Percentiles rank a stretch among this genome's conserved stretches.
phyloP scores from a whole-genome alignment of 2,888 invertebrate genomes.

The Rhamphomyia laevipes region DNA sequence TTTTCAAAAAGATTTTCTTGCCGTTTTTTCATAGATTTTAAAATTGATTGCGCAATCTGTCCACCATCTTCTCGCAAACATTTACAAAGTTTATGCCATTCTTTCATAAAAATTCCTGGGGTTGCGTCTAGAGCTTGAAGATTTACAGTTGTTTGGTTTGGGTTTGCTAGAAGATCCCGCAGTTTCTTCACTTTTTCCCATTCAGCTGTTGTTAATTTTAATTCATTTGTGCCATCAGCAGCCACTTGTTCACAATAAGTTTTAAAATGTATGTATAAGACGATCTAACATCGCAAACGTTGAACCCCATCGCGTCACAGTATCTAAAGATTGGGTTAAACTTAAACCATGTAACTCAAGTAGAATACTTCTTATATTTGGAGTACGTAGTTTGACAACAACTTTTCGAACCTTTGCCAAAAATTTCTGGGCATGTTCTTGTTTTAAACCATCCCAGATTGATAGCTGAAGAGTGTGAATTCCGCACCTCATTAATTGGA shows the following conservation, averaged over 20 bases:
- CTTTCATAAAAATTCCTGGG: not conserved
- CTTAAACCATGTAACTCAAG: not conserved
- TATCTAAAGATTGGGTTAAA: not conserved
- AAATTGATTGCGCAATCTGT: not conserved
- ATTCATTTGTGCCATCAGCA: not conserved
- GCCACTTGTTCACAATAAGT: not conserved
- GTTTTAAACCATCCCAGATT: constrained; percentile 1
- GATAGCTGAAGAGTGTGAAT: not conserved
- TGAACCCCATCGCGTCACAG: not conserved
- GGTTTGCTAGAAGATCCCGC: not conserved
- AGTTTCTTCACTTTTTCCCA: not conserved
- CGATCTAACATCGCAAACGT: not conserved
- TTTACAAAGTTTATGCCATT: not conserved
- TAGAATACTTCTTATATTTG: not conserved
- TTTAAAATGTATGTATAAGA: not conserved
- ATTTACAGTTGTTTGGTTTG: not conserved
- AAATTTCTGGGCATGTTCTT: not conserved
- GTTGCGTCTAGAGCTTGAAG: not conserved
- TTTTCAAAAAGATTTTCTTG: not conserved
- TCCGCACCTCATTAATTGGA: not conserved
- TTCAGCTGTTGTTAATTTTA: not conserved
- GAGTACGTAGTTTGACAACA: not conserved
- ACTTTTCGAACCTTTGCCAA: not conserved
- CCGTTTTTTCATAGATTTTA: not conserved
- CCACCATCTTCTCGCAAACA: not conserved